A percentile compares a stretch with the other conserved stretches of the same genome.
phyloP scores from a whole-genome alignment of 1,140 invertebrate genomes.

The Nymphalis io region DNA sequence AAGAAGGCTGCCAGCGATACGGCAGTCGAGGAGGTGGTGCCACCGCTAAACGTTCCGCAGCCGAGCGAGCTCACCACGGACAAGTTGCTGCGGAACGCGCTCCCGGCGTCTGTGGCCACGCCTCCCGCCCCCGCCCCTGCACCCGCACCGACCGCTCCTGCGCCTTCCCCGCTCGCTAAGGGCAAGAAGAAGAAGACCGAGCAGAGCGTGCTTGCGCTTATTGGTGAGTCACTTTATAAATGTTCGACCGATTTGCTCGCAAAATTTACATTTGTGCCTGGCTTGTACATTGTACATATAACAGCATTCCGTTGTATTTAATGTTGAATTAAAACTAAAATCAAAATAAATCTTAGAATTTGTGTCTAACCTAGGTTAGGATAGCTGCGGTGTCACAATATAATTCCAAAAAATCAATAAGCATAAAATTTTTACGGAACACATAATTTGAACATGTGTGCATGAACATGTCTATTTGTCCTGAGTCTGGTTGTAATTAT shows the following conservation, averaged over 20 bases:
- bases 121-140: conserved; percentile 48
- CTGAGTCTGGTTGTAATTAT: too few species aligned
- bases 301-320: too few species aligned
- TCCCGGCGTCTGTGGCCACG: conserved; percentile 9
- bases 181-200: conserved; percentile 78
- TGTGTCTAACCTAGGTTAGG: too few species aligned
- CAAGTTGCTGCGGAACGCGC: conserved; percentile 70
- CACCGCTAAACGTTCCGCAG: conserved; percentile 65
- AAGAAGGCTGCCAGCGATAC: conserved; percentile 53
- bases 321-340: too few species aligned
- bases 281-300: too few species aligned
- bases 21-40: conserved; percentile 60
- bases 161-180: conserved; percentile 62
- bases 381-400: too few species aligned
- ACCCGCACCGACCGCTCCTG: conserved; percentile 47
- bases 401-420: too few species aligned
- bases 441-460: too few species aligned
- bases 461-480: too few species aligned
- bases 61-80: conserved; percentile 76
- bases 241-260: background rate
- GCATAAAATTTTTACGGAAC: too few species aligned
- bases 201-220: conserved; percentile 74
- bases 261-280: too few species aligned
- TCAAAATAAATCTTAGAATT: too few species aligned
- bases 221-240: conserved; percentile 43